Percentiles rank a stretch among this genome's conserved stretches.
These are phyloP conservation scores for Sorex araneus DNA, from an alignment of 2,113 vertebrate species.

Conservation along the genomic window DNA sequence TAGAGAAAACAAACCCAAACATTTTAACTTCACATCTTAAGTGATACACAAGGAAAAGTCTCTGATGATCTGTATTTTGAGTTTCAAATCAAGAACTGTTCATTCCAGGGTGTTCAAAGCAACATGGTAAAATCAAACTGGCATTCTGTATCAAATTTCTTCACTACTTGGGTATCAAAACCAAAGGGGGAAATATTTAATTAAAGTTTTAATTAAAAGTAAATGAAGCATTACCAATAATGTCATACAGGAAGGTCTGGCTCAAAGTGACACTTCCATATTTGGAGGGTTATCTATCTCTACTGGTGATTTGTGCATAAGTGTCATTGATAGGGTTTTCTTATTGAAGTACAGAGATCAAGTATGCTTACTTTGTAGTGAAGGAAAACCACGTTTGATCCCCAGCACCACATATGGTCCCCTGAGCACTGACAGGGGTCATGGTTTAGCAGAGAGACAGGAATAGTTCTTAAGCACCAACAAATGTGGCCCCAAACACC, in stretches of 20 bases:
- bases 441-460: too few relatives aligned
- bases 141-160: not conserved
- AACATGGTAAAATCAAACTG: not conserved
- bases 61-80: slow-evolving; percentile 8
- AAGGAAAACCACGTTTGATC: too few relatives aligned
- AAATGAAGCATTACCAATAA: slow-evolving; percentile 16
- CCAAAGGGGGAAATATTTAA: not conserved
- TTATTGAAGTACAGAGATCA: not conserved
- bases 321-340: not conserved
- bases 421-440: too few relatives aligned
- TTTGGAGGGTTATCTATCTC: not conserved
- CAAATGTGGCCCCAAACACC: too few relatives aligned
- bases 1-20: slow-evolving; percentile 65
- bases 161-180: not conserved
- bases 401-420: too few relatives aligned
- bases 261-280: not conserved
- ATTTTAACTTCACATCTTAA: slow-evolving; percentile 65
- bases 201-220: slow-evolving; percentile 46
- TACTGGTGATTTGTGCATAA: not conserved
- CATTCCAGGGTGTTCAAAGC: not conserved
- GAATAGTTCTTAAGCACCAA: too few relatives aligned
- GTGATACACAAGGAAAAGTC: slow-evolving; percentile 9
- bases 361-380: too few relatives aligned
- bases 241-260: not conserved
- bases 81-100: not conserved